These are phyloP conservation scores for Bufotes viridis DNA, from an alignment of 2,797 vertebrate species.

Conservation along the genomic window DNA sequence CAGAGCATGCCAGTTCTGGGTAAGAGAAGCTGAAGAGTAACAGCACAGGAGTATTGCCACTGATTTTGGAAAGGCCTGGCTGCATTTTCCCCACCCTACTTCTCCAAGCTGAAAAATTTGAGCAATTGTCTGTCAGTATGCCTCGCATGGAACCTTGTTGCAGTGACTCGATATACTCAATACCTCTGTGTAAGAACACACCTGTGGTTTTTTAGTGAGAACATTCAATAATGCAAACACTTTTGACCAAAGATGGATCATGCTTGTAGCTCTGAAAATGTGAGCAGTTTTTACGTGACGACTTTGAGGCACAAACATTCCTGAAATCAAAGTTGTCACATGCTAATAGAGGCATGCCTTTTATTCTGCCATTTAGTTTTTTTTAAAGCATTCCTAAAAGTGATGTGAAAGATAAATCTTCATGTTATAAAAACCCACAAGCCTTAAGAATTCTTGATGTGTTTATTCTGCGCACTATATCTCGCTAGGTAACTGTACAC, in stretches of 20 bases:
- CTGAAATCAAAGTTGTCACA: no score
- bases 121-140: no score
- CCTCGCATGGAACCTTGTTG: no score
- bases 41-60: no score
- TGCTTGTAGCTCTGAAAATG: background rate
- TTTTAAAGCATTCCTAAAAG: background rate
- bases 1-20: no score
- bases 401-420: background rate
- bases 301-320: background rate
- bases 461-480: constrained; percentile 4
- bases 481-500: background rate
- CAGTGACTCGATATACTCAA: no score
- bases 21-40: no score
- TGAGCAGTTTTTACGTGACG: background rate
- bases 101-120: no score
- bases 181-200: no score
- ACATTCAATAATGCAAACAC: background rate
- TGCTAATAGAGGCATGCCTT: background rate
- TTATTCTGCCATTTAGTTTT: background rate
- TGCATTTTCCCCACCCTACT: no score
- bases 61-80: no score
- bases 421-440: constrained; percentile 3
- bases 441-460: constrained; percentile 1
- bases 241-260: background rate
- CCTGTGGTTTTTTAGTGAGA: no score